Evolutionary conservation across 2,113 vertebrate genomes (phyloP), one percentile per base, ranked within the genome.

Genomic region (Echinops telfairi): DNA sequence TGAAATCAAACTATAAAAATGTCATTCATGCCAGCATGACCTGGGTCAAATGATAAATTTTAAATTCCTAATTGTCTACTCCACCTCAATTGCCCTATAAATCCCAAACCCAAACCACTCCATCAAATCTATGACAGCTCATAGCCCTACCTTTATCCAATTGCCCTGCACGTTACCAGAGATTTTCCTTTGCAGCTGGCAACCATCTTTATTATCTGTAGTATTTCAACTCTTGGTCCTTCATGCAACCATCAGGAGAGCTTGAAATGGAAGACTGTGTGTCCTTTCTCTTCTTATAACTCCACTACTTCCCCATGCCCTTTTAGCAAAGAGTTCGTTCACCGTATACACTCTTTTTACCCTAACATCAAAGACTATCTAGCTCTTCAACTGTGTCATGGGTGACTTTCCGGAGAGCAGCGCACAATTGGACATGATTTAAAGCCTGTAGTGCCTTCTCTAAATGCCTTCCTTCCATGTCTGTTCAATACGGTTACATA

Each of bases 1-100:
- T 17, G 23, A 89, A 91, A n/a, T 89, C 62, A 86, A 3, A 75
- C 93, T 58, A 85, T 47, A 75, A 93, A 77, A 83, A 43, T 85
- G 66, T 83, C 60, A 89, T 88, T 82, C 70, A 92, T 94, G 29
- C 31, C 66, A 64, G 68, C 47, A 20, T 25, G 80, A 91, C 76
- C 9, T 93, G 64, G 84, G 92, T 97, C 85, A 94, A 73, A 89
- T 89, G 95, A 96, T 83, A 90, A 73, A 70, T 81, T 62, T 87
- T 36, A 91, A 89, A 91, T 57, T 70, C 47, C 66, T 88, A 68
- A 81, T 71, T 78, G 25, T 20, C 53, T 20, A 11, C 15, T 58
- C 60, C 25, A 76, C 40, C 71, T 91, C 73, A 80, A 4, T 14
- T 83, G 23, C 60, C 82, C 33, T n/a, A 70, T 70, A 70, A n/a